Evolutionary conservation across 2,888 invertebrate species (phyloP).

Genomic region (Clusia tigrina): DNA sequence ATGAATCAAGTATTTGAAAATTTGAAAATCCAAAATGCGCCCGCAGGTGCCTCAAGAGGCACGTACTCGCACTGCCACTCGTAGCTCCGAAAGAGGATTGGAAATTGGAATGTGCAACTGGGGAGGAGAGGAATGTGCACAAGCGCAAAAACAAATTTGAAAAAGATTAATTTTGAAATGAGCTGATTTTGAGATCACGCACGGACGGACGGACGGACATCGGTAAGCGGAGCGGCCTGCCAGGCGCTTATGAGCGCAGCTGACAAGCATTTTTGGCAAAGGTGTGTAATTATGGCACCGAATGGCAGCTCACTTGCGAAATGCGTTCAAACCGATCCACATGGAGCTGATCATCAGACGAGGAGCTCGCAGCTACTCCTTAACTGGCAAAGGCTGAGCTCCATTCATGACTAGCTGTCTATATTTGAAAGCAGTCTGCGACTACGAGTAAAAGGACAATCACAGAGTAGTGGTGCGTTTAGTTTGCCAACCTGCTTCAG

Average conservation of each 20-base stretch:
- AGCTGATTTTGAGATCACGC: not conserved
- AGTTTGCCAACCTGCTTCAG: too few relatives aligned
- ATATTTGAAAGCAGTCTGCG: too few relatives aligned
- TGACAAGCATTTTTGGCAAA: not conserved
- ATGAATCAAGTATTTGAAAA: too few relatives aligned
- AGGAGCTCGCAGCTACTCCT: too few relatives aligned
- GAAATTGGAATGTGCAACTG: not conserved
- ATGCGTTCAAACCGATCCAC: too few relatives aligned
- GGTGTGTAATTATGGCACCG: not conserved
- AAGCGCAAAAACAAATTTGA: not conserved
- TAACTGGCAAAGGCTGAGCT: too few relatives aligned
- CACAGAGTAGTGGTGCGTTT: too few relatives aligned
- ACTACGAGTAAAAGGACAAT: too few relatives aligned
- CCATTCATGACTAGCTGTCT: too few relatives aligned
- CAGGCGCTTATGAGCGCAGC: not conserved
- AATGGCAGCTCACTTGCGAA: not conserved
- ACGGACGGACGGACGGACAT: not conserved
- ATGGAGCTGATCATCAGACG: too few relatives aligned
- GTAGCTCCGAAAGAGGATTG: not conserved
- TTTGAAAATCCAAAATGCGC: not conserved
- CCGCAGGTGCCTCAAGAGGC: not conserved
- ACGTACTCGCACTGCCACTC: not conserved
- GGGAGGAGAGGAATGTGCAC: not conserved
- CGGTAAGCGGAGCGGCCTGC: not conserved
- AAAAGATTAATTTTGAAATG: not conserved